phyloP scores from a whole-genome alignment of 2,888 invertebrate species.

The Eristalis intricaria region DNA sequence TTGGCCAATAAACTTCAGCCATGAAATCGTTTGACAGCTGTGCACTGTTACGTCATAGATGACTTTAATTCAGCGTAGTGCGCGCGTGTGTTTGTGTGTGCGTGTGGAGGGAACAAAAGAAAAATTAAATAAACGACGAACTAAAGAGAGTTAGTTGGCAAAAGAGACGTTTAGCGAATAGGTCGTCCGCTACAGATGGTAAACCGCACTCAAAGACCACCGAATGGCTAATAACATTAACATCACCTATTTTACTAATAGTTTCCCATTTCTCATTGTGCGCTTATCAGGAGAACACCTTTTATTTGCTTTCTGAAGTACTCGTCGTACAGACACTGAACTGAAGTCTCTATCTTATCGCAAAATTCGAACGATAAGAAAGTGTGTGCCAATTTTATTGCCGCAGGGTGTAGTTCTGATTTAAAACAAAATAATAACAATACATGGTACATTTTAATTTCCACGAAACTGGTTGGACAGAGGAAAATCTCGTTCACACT shows the following conservation, averaged over 20 bases:
- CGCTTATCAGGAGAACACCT: slow-evolving; percentile 61
- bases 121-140: neutral
- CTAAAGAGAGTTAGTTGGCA: slow-evolving; percentile 13
- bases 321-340: neutral
- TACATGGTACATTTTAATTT: neutral
- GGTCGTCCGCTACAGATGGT: neutral
- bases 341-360: slow-evolving; percentile 41
- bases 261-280: slow-evolving; percentile 27
- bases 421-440: slow-evolving; percentile 5
- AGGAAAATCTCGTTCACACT: neutral
- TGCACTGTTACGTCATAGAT: slow-evolving; percentile 36
- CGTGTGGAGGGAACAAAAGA: neutral
- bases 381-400: slow-evolving; percentile 29
- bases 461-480: neutral
- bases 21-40: slow-evolving; percentile 37
- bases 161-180: neutral
- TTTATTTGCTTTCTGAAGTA: slow-evolving; percentile 34
- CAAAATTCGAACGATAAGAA: slow-evolving; percentile 49
- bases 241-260: slow-evolving; percentile 34
- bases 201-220: slow-evolving; percentile 12
- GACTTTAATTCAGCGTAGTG: neutral
- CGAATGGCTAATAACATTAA: slow-evolving; percentile 37
- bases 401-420: neutral
- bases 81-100: neutral
- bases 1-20: slow-evolving; percentile 45